A percentile compares a stretch with the other conserved stretches of the same genome.
Conservation (phyloP, 2,888 invertebrate species). For the Taphrorychus bicolor region DNA sequence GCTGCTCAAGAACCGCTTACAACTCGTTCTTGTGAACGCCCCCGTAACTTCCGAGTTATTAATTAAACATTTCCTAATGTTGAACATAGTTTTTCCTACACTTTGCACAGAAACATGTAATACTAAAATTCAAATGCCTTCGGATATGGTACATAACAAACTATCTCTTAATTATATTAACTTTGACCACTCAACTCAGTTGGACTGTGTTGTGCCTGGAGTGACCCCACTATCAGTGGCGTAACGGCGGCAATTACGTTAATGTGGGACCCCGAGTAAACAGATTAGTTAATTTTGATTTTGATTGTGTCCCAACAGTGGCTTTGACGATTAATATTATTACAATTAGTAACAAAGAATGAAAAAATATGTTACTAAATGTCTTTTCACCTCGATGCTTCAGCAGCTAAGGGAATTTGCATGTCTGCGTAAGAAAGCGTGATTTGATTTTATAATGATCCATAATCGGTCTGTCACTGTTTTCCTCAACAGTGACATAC, state of each 20-base stretch:
- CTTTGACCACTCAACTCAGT: conserved; percentile 24
- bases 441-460: too few relatives aligned
- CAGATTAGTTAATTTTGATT: not conserved
- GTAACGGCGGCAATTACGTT: not conserved
- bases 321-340: too few relatives aligned
- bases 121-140: conserved; percentile 2
- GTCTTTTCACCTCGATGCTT: not conserved
- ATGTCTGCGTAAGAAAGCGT: too few relatives aligned
- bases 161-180: conserved; percentile 28
- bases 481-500: too few relatives aligned
- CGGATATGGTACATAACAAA: conserved; percentile 20
- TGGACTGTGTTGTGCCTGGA: conserved; percentile 21
- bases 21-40: conserved; percentile 7
- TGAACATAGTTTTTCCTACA: conserved; percentile 38
- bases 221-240: conserved; percentile 36
- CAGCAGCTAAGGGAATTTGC: not conserved
- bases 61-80: conserved; percentile 15
- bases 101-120: not conserved
- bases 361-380: not conserved
- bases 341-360: not conserved
- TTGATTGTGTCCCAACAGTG: not conserved
- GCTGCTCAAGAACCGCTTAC: conserved; percentile 37
- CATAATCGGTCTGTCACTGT: too few relatives aligned
- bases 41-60: conserved; percentile 15
- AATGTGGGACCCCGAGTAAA: not conserved